phyloP scores from a whole-genome alignment of 2,797 vertebrate species.

The Phataginus tetradactyla region DNA sequence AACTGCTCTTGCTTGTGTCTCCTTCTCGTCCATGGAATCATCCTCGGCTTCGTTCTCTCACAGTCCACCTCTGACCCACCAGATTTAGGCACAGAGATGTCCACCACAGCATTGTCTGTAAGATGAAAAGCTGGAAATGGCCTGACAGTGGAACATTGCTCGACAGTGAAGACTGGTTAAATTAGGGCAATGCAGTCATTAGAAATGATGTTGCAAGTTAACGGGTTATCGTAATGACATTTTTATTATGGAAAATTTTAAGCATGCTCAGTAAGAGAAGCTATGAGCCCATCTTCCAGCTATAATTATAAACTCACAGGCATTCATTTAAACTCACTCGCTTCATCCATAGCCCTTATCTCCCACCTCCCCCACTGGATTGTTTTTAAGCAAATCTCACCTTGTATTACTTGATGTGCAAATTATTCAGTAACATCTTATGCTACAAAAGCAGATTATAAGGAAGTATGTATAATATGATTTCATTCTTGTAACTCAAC shows the following conservation, averaged over 20 bases:
- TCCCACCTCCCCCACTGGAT: neutral
- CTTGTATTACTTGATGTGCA: neutral
- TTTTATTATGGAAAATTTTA: constrained; percentile 22
- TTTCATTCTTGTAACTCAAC: neutral
- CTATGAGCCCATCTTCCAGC: neutral
- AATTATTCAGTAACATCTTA: neutral
- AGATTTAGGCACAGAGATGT: neutral
- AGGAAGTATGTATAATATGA: neutral
- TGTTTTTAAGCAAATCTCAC: constrained; percentile 30
- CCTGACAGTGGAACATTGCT: neutral
- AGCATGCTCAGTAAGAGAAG: neutral
- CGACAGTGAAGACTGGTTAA: neutral
- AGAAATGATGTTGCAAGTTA: constrained; percentile 5
- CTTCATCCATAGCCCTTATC: neutral
- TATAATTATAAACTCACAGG: neutral
- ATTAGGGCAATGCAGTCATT: neutral
- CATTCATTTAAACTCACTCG: neutral
- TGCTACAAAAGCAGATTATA: neutral
- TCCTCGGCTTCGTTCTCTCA: neutral
- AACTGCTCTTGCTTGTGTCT: neutral
- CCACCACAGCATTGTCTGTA: neutral
- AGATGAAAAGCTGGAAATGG: constrained; percentile 33
- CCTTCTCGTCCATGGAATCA: neutral
- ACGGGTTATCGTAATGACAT: neutral
- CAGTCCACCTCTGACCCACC: neutral